Evolutionary conservation across 2,888 invertebrate species (phyloP).

Genomic region (Spilarctia lutea): DNA sequence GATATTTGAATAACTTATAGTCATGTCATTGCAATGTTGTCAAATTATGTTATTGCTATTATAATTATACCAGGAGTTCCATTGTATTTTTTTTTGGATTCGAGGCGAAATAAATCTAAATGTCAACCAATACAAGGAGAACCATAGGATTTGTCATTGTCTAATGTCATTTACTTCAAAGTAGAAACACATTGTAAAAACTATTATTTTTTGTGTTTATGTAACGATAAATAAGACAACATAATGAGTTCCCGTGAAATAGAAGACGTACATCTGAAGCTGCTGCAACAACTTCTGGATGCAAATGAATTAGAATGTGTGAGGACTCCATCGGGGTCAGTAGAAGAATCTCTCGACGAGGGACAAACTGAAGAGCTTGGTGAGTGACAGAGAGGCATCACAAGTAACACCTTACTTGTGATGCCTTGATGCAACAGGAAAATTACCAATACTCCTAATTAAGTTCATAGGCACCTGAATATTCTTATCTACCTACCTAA

Average conservation of each 20-base stretch:
- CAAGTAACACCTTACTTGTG: too few relatives aligned
- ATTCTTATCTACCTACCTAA: background rate
- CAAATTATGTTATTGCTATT: background rate
- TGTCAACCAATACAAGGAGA: too few relatives aligned
- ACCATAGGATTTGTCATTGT: background rate
- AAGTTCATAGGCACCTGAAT: background rate
- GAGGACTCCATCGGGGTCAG: slow-evolving; percentile 43
- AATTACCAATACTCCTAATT: background rate
- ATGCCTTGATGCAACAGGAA: background rate
- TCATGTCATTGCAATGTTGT: background rate
- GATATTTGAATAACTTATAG: background rate
- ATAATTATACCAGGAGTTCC: background rate
- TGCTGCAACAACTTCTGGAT: slow-evolving; percentile 61
- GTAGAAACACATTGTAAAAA: background rate
- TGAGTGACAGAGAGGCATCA: slow-evolving; percentile 24
- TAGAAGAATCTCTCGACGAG: slow-evolving; percentile 37
- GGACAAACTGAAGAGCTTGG: slow-evolving; percentile 58
- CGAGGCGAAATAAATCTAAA: too few relatives aligned
- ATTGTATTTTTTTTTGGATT: background rate
- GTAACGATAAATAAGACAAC: background rate
- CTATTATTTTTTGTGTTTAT: background rate
- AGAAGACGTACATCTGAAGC: slow-evolving; percentile 63
- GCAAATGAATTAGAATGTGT: slow-evolving; percentile 69
- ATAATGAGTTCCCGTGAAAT: slow-evolving; percentile 67
- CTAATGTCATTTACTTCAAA: background rate